Percentiles rank a stretch among this genome's conserved stretches.
Conservation (phyloP, 2,113 vertebrate species). For the Panthera uncia region DNA sequence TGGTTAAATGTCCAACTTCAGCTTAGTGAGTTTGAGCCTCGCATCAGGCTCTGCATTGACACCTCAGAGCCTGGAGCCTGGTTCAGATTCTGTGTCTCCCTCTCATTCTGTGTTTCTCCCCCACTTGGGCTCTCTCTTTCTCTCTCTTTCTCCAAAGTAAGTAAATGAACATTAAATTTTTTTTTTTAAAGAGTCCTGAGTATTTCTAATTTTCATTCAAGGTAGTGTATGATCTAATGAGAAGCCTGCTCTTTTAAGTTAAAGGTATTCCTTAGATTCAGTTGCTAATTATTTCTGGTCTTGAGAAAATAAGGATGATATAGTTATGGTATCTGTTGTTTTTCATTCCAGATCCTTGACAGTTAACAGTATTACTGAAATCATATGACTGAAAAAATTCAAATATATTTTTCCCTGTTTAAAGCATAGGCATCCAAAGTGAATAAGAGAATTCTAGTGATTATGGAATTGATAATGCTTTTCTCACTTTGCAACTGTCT, state of each 20-base stretch:
- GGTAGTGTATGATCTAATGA: not conserved
- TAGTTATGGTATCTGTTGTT: not conserved
- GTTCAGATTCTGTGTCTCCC: too few relatives aligned
- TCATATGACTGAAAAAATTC: conserved; percentile 19
- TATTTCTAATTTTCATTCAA: not conserved
- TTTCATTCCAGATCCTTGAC: conserved; percentile 42
- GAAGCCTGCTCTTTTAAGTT: not conserved
- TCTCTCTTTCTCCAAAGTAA: too few relatives aligned
- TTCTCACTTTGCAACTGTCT: conserved; percentile 73
- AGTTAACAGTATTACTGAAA: not conserved
- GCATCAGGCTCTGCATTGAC: too few relatives aligned
- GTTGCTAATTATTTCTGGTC: not conserved
- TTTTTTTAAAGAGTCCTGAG: not conserved
- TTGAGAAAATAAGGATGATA: not conserved
- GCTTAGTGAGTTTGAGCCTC: too few relatives aligned
- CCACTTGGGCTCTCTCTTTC: too few relatives aligned
- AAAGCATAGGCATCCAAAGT: conserved; percentile 62
- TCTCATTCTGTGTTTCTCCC: too few relatives aligned
- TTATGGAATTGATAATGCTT: conserved; percentile 56
- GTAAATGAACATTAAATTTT: too few relatives aligned
- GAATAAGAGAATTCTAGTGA: conserved; percentile 59
- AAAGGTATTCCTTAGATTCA: not conserved
- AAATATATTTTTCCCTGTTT: conserved; percentile 35
- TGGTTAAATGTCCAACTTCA: too few relatives aligned
- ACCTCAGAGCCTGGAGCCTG: too few relatives aligned